Conservation (phyloP, 2,113 vertebrate species). For the Lepus americanus region DNA sequence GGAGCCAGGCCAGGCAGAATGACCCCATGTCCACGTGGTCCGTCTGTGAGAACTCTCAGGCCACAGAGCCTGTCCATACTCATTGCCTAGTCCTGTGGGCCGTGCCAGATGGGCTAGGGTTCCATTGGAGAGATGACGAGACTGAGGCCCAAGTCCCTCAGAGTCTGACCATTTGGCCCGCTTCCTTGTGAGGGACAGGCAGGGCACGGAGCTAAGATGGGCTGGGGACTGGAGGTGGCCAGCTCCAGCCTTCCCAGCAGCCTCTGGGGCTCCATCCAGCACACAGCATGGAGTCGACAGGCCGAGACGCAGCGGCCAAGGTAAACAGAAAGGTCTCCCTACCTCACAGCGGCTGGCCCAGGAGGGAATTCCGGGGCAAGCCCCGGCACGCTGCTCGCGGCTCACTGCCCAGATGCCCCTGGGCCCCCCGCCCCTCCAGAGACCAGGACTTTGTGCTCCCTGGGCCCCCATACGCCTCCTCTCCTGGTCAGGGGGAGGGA, state of each 20-base stretch:
- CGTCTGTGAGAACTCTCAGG: not conserved
- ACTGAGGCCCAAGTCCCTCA: not conserved
- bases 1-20: not conserved
- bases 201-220: not conserved
- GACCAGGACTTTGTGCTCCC: not conserved
- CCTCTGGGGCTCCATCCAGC: not conserved
- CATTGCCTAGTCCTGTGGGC: not conserved
- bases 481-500: not conserved
- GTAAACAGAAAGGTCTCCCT: slow-evolving; percentile 77
- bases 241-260: not conserved
- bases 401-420: slow-evolving; percentile 1
- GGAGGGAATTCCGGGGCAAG: slow-evolving; percentile 76
- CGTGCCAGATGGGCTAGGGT: not conserved
- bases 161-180: not conserved
- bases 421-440: not conserved
- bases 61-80: not conserved
- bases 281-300: slow-evolving; percentile 53
- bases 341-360: slow-evolving; percentile 68
- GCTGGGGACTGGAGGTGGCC: not conserved
- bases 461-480: fast-evolving
- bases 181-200: not conserved
- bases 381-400: slow-evolving; percentile 28
- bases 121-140: not conserved
- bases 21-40: not conserved
- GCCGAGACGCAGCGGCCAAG: slow-evolving; percentile 71